Evolutionary conservation across 2,888 invertebrate species (phyloP).

Genomic region (Tenthredo mesomela): DNA sequence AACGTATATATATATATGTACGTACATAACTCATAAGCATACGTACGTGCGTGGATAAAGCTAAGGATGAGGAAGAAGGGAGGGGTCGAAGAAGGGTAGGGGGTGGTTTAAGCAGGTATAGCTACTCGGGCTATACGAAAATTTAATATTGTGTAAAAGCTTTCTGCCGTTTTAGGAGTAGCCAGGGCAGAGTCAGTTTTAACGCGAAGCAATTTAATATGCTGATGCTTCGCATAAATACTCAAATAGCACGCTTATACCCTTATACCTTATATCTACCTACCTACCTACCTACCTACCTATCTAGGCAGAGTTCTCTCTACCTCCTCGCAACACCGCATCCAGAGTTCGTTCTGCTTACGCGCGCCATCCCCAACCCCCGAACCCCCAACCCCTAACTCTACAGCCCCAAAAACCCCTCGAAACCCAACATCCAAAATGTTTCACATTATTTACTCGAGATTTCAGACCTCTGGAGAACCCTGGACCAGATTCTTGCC

Average conservation of each 20-base stretch:
- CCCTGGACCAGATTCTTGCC: conserved; percentile 15
- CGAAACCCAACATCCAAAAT: conserved; percentile 15
- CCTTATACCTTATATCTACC: neutral
- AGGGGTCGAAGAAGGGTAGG: neutral
- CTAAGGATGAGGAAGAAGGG: neutral
- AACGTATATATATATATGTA: neutral
- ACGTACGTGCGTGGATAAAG: conserved; percentile 10
- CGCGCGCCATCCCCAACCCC: neutral
- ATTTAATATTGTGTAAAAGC: conserved; percentile 51
- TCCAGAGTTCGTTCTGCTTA: conserved; percentile 28
- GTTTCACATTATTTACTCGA: conserved; percentile 45
- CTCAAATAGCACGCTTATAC: conserved; percentile 45
- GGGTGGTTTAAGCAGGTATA: neutral
- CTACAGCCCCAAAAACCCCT: neutral
- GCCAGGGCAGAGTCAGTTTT: conserved; percentile 59
- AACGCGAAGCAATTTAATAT: conserved; percentile 63
- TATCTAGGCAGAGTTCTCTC: neutral
- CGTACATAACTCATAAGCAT: neutral
- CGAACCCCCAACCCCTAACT: neutral
- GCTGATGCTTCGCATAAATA: conserved; percentile 63
- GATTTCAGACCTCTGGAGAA: conserved; percentile 23
- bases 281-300: neutral
- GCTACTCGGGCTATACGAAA: conserved; percentile 36
- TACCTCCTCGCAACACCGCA: neutral
- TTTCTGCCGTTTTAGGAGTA: conserved; percentile 47